Percentiles rank a stretch among this genome's conserved stretches.
Conservation (phyloP, 2,113 vertebrate species). For the Sorex araneus region DNA sequence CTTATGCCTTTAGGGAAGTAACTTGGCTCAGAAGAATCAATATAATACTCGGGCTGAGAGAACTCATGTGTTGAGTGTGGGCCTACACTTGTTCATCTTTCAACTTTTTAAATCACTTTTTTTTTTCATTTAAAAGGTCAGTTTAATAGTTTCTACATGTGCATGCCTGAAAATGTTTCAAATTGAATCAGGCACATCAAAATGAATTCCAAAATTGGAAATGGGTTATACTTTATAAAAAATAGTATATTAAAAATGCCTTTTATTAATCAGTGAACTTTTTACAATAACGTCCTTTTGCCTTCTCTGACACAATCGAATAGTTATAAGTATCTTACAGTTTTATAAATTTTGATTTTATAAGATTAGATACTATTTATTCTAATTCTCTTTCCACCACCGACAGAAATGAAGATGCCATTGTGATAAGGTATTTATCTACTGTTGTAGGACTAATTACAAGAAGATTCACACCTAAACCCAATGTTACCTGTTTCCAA, state of each 20-base stretch:
- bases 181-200: not conserved
- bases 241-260: not conserved
- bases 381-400: not conserved
- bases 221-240: not conserved
- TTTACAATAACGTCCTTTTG: not conserved
- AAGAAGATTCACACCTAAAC: not conserved
- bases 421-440: not conserved
- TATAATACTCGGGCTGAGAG: not conserved
- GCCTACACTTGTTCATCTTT: not conserved
- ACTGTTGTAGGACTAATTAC: not conserved
- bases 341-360: not conserved
- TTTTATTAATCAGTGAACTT: not conserved
- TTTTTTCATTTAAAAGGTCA: not conserved
- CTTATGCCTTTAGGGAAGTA: not conserved
- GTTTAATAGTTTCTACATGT: not conserved
- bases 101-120: not conserved
- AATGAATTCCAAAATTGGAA: conserved; percentile 23
- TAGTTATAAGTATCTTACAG: conserved; percentile 7
- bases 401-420: not conserved
- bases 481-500: not conserved
- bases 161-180: not conserved
- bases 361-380: not conserved
- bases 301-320: not conserved
- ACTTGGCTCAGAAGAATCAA: not conserved
- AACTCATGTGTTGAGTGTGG: not conserved